These are phyloP conservation scores for Chalcis sispes DNA, from an alignment of 2,888 invertebrate species.

Conservation along the genomic window DNA sequence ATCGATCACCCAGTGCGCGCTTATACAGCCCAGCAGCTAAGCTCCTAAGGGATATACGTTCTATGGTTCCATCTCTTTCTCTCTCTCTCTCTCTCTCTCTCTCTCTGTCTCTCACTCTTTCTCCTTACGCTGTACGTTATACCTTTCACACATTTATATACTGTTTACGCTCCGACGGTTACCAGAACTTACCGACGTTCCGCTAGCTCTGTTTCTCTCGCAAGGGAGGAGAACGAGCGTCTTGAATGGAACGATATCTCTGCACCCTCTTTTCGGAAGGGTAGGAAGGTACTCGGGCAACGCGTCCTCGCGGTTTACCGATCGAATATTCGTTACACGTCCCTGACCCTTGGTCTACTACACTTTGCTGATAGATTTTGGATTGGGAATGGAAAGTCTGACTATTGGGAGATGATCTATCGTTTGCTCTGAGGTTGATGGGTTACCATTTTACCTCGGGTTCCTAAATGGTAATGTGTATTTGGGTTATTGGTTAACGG, in stretches of 20 bases:
- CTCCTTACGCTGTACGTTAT: slow-evolving; percentile 51
- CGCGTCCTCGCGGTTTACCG: slow-evolving; percentile 37
- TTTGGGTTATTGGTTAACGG: too few species aligned
- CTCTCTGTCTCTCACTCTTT: slow-evolving; percentile 52
- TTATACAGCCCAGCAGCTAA: slow-evolving; percentile 65
- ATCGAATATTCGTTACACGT: slow-evolving; percentile 38
- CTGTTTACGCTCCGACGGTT: slow-evolving; percentile 56
- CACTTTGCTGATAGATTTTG: not conserved
- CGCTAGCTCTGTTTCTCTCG: slow-evolving; percentile 17
- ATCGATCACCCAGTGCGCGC: slow-evolving; percentile 73
- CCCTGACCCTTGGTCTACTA: slow-evolving; percentile 13
- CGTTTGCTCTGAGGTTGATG: too few species aligned
- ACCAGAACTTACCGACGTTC: slow-evolving; percentile 36
- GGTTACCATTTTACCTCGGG: too few species aligned
- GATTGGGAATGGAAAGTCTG: too few species aligned
- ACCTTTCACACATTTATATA: slow-evolving; percentile 45
- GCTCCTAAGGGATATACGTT: slow-evolving; percentile 64
- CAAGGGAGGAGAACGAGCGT: not conserved
- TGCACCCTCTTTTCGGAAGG: too few species aligned
- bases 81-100: not conserved
- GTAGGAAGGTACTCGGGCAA: not conserved
- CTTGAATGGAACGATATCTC: too few species aligned
- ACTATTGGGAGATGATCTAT: too few species aligned
- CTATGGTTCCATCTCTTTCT: slow-evolving; percentile 58
- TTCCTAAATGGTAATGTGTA: too few species aligned